These are phyloP conservation scores for Eubucco bourcierii DNA, from an alignment of 2,113 vertebrate species.

Conservation along the genomic window DNA sequence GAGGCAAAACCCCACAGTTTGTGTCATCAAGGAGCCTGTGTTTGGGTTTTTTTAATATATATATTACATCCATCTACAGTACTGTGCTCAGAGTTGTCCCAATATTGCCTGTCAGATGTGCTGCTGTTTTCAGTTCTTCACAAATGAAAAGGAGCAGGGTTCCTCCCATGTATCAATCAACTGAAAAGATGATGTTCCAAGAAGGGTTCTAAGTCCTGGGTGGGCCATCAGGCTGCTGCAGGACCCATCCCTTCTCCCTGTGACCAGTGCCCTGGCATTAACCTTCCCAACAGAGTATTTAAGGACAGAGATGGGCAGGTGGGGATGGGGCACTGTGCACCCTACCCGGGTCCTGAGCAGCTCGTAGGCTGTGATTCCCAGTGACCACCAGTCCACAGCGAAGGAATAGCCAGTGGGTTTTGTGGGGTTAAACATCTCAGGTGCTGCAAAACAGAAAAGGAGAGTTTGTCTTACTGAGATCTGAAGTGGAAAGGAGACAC, in stretches of 20 bases:
- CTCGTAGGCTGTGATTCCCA: conserved; percentile 92
- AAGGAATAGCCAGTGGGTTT: conserved; percentile 88
- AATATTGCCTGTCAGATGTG: background rate
- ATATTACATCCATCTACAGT: background rate
- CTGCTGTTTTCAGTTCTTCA: background rate
- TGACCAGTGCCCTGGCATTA: background rate
- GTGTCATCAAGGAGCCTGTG: background rate
- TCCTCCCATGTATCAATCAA: background rate
- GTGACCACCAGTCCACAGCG: conserved; percentile 83
- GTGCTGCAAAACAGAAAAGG: conserved; percentile 78
- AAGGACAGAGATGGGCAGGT: accelerated
- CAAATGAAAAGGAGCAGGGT: background rate
- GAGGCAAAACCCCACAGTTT: background rate
- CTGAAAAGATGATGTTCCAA: background rate
- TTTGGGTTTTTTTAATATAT: background rate
- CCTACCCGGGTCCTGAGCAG: conserved; percentile 90
- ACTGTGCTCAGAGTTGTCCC: background rate
- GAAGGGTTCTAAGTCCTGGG: background rate
- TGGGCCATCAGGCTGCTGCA: background rate
- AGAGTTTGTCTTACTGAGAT: background rate
- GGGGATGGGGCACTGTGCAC: background rate
- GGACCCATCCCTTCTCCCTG: background rate
- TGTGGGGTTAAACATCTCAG: conserved; percentile 90
- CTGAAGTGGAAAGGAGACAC: background rate
- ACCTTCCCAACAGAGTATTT: background rate